Evolutionary conservation across 1,140 invertebrate species (phyloP), one percentile per base, ranked within the genome.

Genomic region (Cydia amplana): DNA sequence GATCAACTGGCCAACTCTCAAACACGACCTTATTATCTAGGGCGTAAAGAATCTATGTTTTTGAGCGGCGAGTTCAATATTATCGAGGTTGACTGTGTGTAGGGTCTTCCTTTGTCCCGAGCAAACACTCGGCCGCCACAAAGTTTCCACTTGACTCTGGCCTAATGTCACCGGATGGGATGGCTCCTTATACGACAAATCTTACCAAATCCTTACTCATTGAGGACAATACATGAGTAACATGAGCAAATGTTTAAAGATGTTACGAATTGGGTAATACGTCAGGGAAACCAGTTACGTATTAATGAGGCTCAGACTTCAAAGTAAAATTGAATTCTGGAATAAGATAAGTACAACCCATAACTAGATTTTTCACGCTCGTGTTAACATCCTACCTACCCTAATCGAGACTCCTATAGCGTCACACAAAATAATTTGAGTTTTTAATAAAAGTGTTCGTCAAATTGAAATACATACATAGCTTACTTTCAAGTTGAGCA

Each of bases 41-140:
- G 55, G 55, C 55, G 12, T 60, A 60, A 60, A 23, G 55, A 60
- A 23, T 1, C 2, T 60, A 23, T 60, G 55, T 60, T 20, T 60
- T 60, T 12, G 10, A 23, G 7, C 20, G 55, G 55, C 55, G 23
- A n/a, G 55, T 60, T 60, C 20, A 60, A 23, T 60, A 60, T 60
- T 23, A 60, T 60, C 20, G 55, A 20, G 55, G 55, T 60, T 20
- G 55, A 60, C 55, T 60, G 55, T 60, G 55, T 60, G 20, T 85
- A 86, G 87, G 82, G 82, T 75, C 60, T 75, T 73, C 73, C 72
- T 78, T 80, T 79, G 78, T 79, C 67, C 70, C 49, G 46, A 76
- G 63, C 77, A 79, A 77, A 78, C 74, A 83, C 75, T 77, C 64
- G 65, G 65, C 65, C 65, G 65, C 43, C 65, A 70, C 65, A 70